A percentile compares a stretch with the other conserved stretches of the same genome.
Evolutionary conservation across 2,888 invertebrate genomes (phyloP).

Genomic region (Malthinus flaveolus): DNA sequence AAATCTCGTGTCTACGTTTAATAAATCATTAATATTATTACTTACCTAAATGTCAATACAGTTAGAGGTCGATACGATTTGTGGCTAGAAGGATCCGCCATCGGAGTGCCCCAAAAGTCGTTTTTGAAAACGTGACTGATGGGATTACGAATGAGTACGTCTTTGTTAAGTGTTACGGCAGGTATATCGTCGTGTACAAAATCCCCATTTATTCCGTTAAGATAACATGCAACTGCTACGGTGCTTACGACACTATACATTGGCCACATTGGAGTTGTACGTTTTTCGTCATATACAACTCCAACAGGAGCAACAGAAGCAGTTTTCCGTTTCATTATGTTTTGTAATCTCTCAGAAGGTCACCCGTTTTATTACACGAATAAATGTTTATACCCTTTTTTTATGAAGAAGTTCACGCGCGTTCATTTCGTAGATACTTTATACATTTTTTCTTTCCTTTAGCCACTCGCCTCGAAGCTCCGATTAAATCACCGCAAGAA

Average conservation of each 20-base stretch:
- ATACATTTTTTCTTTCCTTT: conserved; percentile 32
- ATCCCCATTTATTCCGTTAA: conserved; percentile 76
- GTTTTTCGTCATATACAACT: conserved; percentile 49
- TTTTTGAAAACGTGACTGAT: conserved; percentile 68
- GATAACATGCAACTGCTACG: conserved; percentile 70
- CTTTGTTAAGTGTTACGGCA: conserved; percentile 79
- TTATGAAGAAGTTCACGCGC: conserved; percentile 26
- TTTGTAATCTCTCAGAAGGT: conserved; percentile 31
- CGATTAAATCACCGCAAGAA: conserved; percentile 33
- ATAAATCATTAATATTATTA: neutral
- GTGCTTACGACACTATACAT: conserved; percentile 67
- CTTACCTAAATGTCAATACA: conserved; percentile 81
- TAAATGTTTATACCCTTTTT: conserved; percentile 24
- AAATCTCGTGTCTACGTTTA: too few species aligned
- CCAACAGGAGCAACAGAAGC: conserved; percentile 51
- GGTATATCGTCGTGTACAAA: conserved; percentile 90
- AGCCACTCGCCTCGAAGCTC: conserved; percentile 19
- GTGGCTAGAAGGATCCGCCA: conserved; percentile 80
- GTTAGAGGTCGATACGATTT: conserved; percentile 87
- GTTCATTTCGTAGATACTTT: conserved; percentile 32
- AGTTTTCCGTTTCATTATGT: conserved; percentile 57
- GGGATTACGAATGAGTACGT: conserved; percentile 72
- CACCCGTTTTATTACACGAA: conserved; percentile 31
- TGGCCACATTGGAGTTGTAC: conserved; percentile 60
- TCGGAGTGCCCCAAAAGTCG: conserved; percentile 90